A percentile compares a stretch with the other conserved stretches of the same genome.
These are phyloP conservation scores for Elegia similella DNA, from an alignment of 2,888 invertebrate genomes.

Conservation along the genomic window DNA sequence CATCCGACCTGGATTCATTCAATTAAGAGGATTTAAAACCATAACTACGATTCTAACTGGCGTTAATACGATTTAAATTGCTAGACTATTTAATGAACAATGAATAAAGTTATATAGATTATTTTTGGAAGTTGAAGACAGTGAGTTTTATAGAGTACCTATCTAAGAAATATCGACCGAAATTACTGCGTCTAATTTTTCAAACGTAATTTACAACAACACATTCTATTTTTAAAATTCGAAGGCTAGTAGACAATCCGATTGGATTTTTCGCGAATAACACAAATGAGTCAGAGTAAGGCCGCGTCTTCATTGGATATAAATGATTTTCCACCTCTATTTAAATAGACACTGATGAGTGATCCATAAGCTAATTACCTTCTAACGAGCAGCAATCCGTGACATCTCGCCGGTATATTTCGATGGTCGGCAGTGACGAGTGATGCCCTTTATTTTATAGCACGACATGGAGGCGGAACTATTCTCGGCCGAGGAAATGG, in stretches of 20 bases:
- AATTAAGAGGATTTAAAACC: slow-evolving; percentile 51
- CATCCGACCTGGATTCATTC: slow-evolving; percentile 63
- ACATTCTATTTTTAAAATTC: slow-evolving; percentile 7
- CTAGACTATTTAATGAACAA: not conserved
- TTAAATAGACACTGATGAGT: slow-evolving; percentile 69
- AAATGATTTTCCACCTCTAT: slow-evolving; percentile 60
- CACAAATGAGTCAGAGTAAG: slow-evolving; percentile 31
- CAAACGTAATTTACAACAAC: slow-evolving; percentile 1
- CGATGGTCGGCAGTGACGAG: slow-evolving; percentile 64
- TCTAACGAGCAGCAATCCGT: slow-evolving; percentile 76
- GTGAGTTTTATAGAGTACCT: no score
- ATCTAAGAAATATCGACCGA: not conserved
- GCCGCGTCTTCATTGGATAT: slow-evolving; percentile 43
- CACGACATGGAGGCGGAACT: slow-evolving; percentile 50
- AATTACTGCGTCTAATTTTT: not conserved
- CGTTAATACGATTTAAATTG: slow-evolving; percentile 6
- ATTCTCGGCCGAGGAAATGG: slow-evolving; percentile 75
- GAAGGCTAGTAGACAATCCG: slow-evolving; percentile 23
- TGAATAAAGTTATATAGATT: not conserved
- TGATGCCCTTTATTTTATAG: slow-evolving; percentile 78
- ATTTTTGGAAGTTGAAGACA: not conserved
- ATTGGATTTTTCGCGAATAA: slow-evolving; percentile 44
- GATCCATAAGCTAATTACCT: slow-evolving; percentile 77
- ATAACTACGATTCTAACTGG: slow-evolving; percentile 4
- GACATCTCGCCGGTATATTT: slow-evolving; percentile 65